phyloP scores from a whole-genome alignment of 2,888 invertebrate genomes.

The Habrosyne pyritoides region DNA sequence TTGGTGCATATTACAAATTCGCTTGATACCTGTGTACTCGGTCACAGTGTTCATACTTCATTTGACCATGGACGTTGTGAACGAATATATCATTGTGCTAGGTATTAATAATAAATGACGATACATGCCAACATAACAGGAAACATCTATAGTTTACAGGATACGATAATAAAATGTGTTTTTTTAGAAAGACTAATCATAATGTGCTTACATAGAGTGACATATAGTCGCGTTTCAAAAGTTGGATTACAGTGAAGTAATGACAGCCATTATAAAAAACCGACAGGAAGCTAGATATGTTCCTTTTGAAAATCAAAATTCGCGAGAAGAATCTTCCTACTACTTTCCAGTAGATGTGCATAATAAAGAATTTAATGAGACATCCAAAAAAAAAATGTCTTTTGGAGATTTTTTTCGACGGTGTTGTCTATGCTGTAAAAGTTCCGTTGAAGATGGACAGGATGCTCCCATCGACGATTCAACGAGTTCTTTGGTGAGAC shows the following conservation, averaged over 20 bases:
- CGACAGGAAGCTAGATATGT: conserved; percentile 53
- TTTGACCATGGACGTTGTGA: conserved; percentile 44
- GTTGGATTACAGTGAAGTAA: conserved; percentile 35
- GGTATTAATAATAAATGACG: conserved; percentile 46
- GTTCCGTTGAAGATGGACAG: conserved; percentile 35
- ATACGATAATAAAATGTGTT: conserved; percentile 69
- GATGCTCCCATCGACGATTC: conserved; percentile 51
- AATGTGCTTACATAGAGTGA: conserved; percentile 47
- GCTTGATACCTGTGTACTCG: not conserved
- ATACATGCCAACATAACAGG: conserved; percentile 57
- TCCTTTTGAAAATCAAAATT: conserved; percentile 53
- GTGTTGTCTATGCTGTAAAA: conserved; percentile 57
- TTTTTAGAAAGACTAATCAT: conserved; percentile 57
- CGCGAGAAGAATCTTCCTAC: conserved; percentile 41
- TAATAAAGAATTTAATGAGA: conserved; percentile 34
- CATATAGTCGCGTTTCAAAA: conserved; percentile 50
- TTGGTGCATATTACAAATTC: not conserved
- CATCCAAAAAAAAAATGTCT: conserved; percentile 39
- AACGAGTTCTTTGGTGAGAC: conserved; percentile 58
- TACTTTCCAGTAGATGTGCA: conserved; percentile 61
- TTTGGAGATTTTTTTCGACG: conserved; percentile 47
- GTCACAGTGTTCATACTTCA: conserved; percentile 26
- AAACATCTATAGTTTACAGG: conserved; percentile 66
- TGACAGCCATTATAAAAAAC: conserved; percentile 49
- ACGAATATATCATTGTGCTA: conserved; percentile 38